Conservation (phyloP, 2,113 vertebrate genomes). For the Stigmatopora argus region DNA sequence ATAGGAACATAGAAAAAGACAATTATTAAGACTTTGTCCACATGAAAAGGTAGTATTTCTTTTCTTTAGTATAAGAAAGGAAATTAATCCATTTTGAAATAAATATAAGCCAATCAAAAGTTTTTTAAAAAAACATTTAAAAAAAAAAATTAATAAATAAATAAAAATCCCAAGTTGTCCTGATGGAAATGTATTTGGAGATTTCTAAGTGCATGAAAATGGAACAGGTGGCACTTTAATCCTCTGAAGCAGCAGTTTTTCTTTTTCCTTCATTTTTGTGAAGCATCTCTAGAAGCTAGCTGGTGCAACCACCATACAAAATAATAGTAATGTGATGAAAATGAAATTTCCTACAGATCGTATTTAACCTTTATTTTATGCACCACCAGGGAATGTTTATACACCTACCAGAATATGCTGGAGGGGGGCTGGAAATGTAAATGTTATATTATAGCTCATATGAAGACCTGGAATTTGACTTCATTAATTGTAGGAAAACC, state of each 20-base stretch:
- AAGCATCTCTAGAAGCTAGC: background rate
- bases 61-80: background rate
- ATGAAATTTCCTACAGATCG: background rate
- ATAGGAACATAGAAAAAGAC: slow-evolving; percentile 55
- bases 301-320: too few relatives aligned
- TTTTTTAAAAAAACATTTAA: background rate
- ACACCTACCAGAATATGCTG: too few relatives aligned
- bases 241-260: background rate
- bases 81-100: background rate
- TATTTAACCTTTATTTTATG: background rate
- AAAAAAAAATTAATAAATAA: background rate
- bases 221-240: background rate
- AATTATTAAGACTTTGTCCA: slow-evolving; percentile 9
- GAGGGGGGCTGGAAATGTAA: too few relatives aligned
- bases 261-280: background rate
- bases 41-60: background rate
- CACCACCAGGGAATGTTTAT: background rate
- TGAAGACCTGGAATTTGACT: too few relatives aligned
- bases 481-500: too few relatives aligned
- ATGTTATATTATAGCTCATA: too few relatives aligned
- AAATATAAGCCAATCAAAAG: background rate
- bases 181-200: background rate
- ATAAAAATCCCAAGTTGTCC: background rate
- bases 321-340: background rate
- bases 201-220: background rate